Percentiles rank a stretch among this genome's conserved stretches.
Conservation (phyloP, 1,140 invertebrate genomes). For the Pseudachorutes palmiensis region DNA sequence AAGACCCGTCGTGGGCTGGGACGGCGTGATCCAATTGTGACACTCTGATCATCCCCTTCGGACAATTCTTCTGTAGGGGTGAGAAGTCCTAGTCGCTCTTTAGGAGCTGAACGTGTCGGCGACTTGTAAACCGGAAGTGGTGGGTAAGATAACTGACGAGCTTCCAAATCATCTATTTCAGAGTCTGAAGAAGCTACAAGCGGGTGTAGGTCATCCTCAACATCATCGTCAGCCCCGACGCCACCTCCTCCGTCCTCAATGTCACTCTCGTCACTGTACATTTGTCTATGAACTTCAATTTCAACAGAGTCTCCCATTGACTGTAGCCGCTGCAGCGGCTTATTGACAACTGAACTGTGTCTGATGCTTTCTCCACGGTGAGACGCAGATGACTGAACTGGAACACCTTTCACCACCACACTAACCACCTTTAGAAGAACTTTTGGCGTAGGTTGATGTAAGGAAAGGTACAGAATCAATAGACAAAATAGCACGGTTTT, state of each 20-base stretch:
- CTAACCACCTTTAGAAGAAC: not conserved
- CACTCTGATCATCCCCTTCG: not conserved
- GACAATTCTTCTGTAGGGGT: conserved; percentile 24
- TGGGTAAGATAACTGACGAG: conserved; percentile 21
- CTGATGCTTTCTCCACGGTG: not conserved
- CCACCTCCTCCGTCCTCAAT: not conserved
- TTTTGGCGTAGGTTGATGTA: not conserved
- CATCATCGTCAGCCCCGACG: not conserved
- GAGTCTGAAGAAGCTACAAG: not conserved
- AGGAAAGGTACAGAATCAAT: not conserved
- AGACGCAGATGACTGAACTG: not conserved
- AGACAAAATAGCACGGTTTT: not conserved
- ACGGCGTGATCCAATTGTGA: no score
- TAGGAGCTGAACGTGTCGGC: conserved; percentile 3
- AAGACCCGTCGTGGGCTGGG: not conserved
- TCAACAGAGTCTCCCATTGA: not conserved
- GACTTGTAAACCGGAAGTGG: conserved; percentile 22
- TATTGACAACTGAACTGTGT: not conserved
- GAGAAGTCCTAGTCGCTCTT: conserved; percentile 17
- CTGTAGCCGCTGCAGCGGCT: not conserved
- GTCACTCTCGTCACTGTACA: not conserved
- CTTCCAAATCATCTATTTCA: conserved; percentile 7
- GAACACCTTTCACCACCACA: no score
- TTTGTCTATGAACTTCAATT: not conserved
- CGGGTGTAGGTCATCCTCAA: not conserved